These are phyloP conservation scores for Turnix velox DNA, from an alignment of 2,113 vertebrate genomes.

Conservation along the genomic window DNA sequence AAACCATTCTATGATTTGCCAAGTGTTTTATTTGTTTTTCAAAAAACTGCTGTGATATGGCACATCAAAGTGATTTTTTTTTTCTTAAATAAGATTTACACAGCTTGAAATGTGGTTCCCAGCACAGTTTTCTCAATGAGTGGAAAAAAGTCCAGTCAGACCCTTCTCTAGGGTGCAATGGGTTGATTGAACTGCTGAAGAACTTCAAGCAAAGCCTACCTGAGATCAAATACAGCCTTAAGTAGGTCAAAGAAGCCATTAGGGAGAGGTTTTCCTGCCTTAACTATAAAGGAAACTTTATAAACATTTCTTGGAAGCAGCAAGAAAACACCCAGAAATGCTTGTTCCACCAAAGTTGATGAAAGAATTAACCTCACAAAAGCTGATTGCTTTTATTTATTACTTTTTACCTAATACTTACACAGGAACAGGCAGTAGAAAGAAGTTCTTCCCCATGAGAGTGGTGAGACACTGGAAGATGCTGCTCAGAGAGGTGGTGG, in stretches of 20 bases:
- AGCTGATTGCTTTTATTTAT: background rate
- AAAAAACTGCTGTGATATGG: background rate
- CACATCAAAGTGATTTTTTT: background rate
- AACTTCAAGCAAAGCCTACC: background rate
- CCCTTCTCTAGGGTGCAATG: background rate
- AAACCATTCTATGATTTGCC: background rate
- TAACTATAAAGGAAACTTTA: background rate
- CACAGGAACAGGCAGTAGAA: background rate
- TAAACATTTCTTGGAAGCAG: background rate
- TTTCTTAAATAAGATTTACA: background rate
- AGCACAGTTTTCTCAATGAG: background rate
- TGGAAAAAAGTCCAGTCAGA: background rate
- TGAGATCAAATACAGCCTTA: background rate
- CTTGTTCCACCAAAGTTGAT: background rate
- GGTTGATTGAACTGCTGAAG: background rate
- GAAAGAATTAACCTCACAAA: background rate
- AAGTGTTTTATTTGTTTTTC: background rate
- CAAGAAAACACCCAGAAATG: background rate
- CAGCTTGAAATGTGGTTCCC: background rate
- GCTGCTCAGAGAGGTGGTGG: no score
- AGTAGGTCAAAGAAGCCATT: background rate
- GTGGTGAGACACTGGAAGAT: no score
- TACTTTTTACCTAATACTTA: background rate
- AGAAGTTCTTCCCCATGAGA: no score
- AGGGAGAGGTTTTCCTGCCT: background rate